Conservation (phyloP, 2,113 vertebrate species). For the Hystrix brachyura region DNA sequence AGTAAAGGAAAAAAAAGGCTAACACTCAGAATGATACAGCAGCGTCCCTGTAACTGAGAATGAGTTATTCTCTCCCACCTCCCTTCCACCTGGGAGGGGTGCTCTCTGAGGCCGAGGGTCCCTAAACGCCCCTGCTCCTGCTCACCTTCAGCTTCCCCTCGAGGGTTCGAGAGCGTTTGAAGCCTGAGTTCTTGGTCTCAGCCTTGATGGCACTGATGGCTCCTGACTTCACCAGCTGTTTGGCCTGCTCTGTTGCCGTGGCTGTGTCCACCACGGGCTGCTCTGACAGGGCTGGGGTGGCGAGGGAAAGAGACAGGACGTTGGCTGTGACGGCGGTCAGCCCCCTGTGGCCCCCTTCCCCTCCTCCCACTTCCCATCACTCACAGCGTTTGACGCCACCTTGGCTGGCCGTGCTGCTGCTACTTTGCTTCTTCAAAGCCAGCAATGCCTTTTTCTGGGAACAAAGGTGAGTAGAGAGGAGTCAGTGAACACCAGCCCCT, state of each 20-base stretch:
- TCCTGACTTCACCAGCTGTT: slow-evolving; percentile 96
- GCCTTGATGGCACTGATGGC: slow-evolving; percentile 97
- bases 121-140: neutral
- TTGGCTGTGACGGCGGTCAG: neutral
- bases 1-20: too few species aligned
- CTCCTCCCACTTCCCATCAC: slow-evolving; percentile 54
- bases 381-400: slow-evolving; percentile 95
- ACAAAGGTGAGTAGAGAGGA: neutral
- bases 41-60: neutral
- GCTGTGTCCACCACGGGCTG: slow-evolving; percentile 96
- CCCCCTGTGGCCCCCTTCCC: neutral
- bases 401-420: slow-evolving; percentile 92
- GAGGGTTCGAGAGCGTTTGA: slow-evolving; percentile 95
- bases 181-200: slow-evolving; percentile 96
- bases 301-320: neutral
- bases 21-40: neutral
- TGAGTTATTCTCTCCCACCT: neutral
- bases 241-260: slow-evolving; percentile 95
- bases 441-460: slow-evolving; percentile 94
- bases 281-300: slow-evolving; percentile 92
- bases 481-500: neutral
- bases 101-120: neutral
- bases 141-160: slow-evolving; percentile 95
- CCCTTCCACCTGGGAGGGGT: neutral
- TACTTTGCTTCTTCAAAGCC: slow-evolving; percentile 95